Percentiles rank a stretch among this genome's conserved stretches.
Conservation (phyloP, 2,797 vertebrate genomes). For the Alexandromys oeconomus region DNA sequence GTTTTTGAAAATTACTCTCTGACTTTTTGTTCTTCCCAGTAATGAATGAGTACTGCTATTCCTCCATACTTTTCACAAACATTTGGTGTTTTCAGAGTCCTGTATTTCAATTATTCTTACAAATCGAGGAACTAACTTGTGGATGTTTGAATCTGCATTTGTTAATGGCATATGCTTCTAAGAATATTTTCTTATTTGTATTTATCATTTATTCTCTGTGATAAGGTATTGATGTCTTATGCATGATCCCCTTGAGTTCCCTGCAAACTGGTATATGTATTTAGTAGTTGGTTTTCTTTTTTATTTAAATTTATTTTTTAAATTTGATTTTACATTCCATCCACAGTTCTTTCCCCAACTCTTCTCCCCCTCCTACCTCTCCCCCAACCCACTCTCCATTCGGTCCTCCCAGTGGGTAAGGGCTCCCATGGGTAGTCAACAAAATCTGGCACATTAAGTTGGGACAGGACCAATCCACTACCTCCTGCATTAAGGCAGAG, state of each 20-base stretch:
- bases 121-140: neutral
- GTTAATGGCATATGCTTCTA: neutral
- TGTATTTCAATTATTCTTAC: neutral
- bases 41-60: neutral
- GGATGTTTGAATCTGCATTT: slow-evolving; percentile 17
- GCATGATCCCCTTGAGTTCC: neutral
- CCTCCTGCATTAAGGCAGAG: too few relatives aligned
- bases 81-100: neutral
- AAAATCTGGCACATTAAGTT: too few relatives aligned
- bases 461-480: too few relatives aligned
- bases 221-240: neutral
- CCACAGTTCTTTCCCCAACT: too few relatives aligned
- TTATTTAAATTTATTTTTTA: too few relatives aligned
- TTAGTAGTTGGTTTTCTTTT: neutral
- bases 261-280: neutral
- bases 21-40: neutral
- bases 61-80: neutral
- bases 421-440: too few relatives aligned
- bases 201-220: neutral
- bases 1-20: neutral
- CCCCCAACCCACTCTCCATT: too few relatives aligned
- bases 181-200: neutral
- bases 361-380: too few relatives aligned
- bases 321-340: too few relatives aligned
- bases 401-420: too few relatives aligned